Percentiles rank a stretch among this genome's conserved stretches.
These are phyloP conservation scores for Cheilosia grossa DNA, from an alignment of 2,888 invertebrate genomes.

Conservation along the genomic window DNA sequence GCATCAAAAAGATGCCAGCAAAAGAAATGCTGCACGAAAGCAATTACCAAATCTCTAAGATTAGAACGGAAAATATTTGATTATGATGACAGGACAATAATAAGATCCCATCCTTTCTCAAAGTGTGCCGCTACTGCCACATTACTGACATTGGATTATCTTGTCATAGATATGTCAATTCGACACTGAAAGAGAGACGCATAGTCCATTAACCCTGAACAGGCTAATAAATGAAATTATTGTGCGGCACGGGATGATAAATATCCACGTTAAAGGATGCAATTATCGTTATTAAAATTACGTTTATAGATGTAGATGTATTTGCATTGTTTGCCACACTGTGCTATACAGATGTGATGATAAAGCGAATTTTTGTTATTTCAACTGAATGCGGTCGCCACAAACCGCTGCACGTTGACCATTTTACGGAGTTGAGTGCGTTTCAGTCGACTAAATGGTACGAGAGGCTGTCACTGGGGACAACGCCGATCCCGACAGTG, in stretches of 20 bases:
- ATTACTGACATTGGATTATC: constrained; percentile 64
- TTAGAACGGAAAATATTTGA: constrained; percentile 66
- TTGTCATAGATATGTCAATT: constrained; percentile 62
- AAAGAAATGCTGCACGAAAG: constrained; percentile 60
- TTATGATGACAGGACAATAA: constrained; percentile 72
- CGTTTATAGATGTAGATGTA: background rate
- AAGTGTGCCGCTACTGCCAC: constrained; percentile 6
- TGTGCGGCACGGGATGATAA: background rate
- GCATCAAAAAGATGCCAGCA: constrained; percentile 22
- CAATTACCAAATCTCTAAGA: constrained; percentile 70
- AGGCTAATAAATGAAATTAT: constrained; percentile 29
- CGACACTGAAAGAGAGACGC: constrained; percentile 2
- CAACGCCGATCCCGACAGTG: no score
- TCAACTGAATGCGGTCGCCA: constrained; percentile 11
- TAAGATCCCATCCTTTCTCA: constrained; percentile 61
- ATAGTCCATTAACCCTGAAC: constrained; percentile 40
- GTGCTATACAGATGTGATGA: background rate
- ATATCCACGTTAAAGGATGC: constrained; percentile 30
- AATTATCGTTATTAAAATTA: constrained; percentile 37
- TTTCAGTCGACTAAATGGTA: background rate
- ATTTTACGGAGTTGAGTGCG: constrained; percentile 1
- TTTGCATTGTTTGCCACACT: background rate
- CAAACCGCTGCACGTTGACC: background rate
- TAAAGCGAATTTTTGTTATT: background rate
- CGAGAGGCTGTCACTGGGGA: background rate